Evolutionary conservation across 2,113 vertebrate genomes (phyloP).

Genomic region (Chionodraco myersi): DNA sequence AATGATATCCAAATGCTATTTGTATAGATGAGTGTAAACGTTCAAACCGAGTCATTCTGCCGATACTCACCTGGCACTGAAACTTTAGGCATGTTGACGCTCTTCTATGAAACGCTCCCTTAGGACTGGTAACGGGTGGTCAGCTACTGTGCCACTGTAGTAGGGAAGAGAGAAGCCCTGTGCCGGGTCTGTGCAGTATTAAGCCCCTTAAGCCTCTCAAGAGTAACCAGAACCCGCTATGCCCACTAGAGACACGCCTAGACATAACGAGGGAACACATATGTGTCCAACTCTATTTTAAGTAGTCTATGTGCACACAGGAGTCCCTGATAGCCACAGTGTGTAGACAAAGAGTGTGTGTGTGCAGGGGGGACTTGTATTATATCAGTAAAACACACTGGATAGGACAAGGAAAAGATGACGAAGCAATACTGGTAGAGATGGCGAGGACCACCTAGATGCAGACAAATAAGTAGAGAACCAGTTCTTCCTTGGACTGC

Average conservation of each 20-base stretch:
- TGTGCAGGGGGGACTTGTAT: neutral
- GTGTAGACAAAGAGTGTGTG: conserved; percentile 52
- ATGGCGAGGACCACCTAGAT: too few relatives aligned
- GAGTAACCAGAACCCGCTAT: conserved; percentile 79
- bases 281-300: conserved; percentile 80
- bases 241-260: conserved; percentile 53
- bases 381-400: conserved; percentile 22
- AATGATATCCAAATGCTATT: neutral
- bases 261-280: conserved; percentile 43
- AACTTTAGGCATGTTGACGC: conserved; percentile 83
- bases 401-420: too few relatives aligned
- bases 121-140: conserved; percentile 56
- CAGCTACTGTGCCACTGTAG: conserved; percentile 59
- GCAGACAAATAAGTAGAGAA: too few relatives aligned
- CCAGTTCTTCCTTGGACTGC: too few relatives aligned
- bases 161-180: conserved; percentile 63
- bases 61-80: conserved; percentile 86
- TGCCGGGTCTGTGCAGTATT: conserved; percentile 64
- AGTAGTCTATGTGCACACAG: conserved; percentile 42
- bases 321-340: conserved; percentile 33
- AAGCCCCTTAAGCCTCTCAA: conserved; percentile 61
- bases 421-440: too few relatives aligned
- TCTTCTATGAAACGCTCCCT: conserved; percentile 58
- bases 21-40: neutral
- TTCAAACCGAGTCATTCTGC: conserved; percentile 23